Evolutionary conservation across 2,797 vertebrate species (phyloP), one percentile per base, ranked within the genome.

Genomic region (Bradypus variegatus): DNA sequence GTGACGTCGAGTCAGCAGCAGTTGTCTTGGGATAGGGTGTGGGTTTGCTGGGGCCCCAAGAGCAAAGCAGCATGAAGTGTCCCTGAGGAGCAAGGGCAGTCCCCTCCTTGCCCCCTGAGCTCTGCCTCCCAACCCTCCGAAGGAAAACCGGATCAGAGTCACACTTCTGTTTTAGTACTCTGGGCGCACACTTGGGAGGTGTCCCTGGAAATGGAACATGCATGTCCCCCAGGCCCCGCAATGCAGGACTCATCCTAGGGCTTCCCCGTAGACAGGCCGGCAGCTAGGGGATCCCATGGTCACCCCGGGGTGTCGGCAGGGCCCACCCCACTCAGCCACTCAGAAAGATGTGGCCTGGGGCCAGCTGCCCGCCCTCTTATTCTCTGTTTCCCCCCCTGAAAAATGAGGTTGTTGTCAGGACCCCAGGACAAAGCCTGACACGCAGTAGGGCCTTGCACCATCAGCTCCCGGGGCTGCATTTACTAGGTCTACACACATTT

Each of bases 21-120:
- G 41, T 45, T 45, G 41, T 45, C 41, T 45, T 45, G 41, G 41
- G 41, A 45, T 45, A 8, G 41, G 41, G 41, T 45, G 41, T 8
- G 41, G 41, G 41, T 45, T 45, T 45, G 95, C 96, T 95, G 95
- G 95, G 88, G 95, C 33, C 25, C 27, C 15, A 25, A 29, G 69
- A 90, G 69, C 80, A 31, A 95, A 38, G 78, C 80, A 38, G 79
- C 23, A 48, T 9, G 4, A 6, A 60, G 83, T 93, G 75, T n/a
- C 93, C 94, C 81, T 65, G 75, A 93, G 76, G 41, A 18, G 0
- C 4, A 0, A 41, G 60, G 31, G 67, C 77, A 90, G 69, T 53
- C 16, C 45, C 41, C 93, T 89, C 80, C 89, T 79, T 55, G 72
- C 36, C 79, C 6, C 6, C 0, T 50, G 58, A 8, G 0, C 82